These are phyloP conservation scores for Oeneis ivallda DNA, from an alignment of 2,888 invertebrate genomes.

Conservation along the genomic window DNA sequence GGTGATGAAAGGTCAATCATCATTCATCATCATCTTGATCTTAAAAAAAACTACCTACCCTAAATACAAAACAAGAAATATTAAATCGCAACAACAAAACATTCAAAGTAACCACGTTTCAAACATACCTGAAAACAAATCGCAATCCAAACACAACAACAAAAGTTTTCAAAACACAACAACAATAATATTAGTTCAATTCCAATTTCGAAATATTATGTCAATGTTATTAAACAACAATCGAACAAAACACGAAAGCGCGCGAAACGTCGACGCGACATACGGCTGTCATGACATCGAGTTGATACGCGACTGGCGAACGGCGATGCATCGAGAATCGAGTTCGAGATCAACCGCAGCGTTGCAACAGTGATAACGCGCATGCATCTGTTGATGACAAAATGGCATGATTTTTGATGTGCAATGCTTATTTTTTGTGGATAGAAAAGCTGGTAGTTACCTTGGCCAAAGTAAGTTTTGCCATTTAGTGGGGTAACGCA, in stretches of 20 bases:
- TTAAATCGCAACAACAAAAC: neutral
- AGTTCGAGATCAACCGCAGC: neutral
- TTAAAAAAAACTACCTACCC: neutral
- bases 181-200: slow-evolving; percentile 11
- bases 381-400: slow-evolving; percentile 15
- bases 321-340: slow-evolving; percentile 14
- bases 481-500: no score
- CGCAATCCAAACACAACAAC: slow-evolving; percentile 21
- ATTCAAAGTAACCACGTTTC: slow-evolving; percentile 2
- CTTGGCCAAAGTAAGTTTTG: no score
- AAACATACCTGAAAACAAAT: slow-evolving; percentile 10
- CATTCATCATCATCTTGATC: no score
- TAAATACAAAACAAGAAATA: neutral
- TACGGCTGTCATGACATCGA: slow-evolving; percentile 11
- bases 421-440: neutral
- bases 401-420: neutral
- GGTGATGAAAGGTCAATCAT: no score
- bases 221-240: slow-evolving; percentile 25
- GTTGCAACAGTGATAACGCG: slow-evolving; percentile 15
- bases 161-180: slow-evolving; percentile 16
- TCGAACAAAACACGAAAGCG: slow-evolving; percentile 20
- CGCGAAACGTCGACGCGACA: slow-evolving; percentile 14
- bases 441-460: no score
- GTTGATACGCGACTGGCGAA: slow-evolving; percentile 21
- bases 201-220: slow-evolving; percentile 1